phyloP scores from a whole-genome alignment of 2,888 invertebrate species.

The Dasypogon diadema region DNA sequence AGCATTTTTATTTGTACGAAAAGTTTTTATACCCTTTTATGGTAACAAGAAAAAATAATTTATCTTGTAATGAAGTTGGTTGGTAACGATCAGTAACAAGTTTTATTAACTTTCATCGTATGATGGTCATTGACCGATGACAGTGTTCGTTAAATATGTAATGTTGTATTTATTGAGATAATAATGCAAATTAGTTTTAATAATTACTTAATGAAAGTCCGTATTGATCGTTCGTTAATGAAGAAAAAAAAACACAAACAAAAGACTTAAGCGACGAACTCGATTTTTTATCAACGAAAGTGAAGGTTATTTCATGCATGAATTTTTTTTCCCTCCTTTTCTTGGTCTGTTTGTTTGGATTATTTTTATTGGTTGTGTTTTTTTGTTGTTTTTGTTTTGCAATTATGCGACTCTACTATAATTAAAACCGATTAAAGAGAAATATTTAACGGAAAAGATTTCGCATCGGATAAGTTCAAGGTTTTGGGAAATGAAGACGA shows the following conservation, averaged over 20 bases:
- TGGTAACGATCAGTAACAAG: background rate
- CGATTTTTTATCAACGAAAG: too few species aligned
- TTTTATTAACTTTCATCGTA: conserved; percentile 24
- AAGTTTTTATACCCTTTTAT: background rate
- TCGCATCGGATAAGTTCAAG: too few species aligned
- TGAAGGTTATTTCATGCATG: too few species aligned
- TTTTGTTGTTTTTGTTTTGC: too few species aligned
- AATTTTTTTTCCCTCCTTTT: too few species aligned
- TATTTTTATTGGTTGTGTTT: too few species aligned
- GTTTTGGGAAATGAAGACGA: too few species aligned
- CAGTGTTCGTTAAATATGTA: conserved; percentile 17
- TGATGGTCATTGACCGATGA: conserved; percentile 19
- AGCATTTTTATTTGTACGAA: background rate
- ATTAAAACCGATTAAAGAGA: too few species aligned
- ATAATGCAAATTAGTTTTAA: conserved; percentile 12
- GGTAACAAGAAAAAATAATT: background rate
- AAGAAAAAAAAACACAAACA: conserved; percentile 10
- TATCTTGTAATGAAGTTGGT: background rate
- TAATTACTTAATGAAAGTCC: conserved; percentile 6
- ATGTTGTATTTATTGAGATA: conserved; percentile 15
- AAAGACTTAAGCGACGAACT: conserved; percentile 23
- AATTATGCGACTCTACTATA: too few species aligned
- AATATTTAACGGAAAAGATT: too few species aligned
- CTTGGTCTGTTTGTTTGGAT: too few species aligned
- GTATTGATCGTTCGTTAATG: background rate